Base-by-base conservation (phyloP, 1,140 invertebrate species). In the Paraescarpia echinospica region DNA sequence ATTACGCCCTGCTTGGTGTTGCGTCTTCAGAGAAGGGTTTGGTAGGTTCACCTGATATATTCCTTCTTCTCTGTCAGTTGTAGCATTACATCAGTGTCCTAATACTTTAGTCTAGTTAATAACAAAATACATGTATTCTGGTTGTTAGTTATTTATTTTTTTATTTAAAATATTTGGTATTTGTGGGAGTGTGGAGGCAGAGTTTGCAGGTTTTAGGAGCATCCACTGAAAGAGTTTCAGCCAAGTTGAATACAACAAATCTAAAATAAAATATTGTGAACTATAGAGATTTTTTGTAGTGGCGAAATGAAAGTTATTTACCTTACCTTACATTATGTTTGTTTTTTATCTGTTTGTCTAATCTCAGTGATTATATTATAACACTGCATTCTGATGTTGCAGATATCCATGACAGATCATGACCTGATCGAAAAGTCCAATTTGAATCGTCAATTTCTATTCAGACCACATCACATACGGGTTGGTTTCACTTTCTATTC, bases 381-480 rank as follows among this genome's bases (percentile, higher is more conserved):
- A 77, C 27, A 77, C 22, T 77, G 59, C 59, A 77, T 77, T 77
- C 27, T 77, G 59, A 77, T 31, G 9, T 77, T 77, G 59, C 89
- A 93, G 93, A 35, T 93, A n/a, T 97, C 97, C 77, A 97, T 99
- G 22, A 99, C 99, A 51, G 99, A 99, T 95, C 99, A 99, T 99
- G 99, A 99, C 96, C 97, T 99, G 91, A 99, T 99, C 94, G 99
- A 99, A 96, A 99, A 99, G 95, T 99, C 98, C 27, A 99, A 99
- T 96, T 97, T 99, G 92, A 99, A 99, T 96, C 97, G 99, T 92
- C 99, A 99, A 96, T 99, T 99, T 96, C 97, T 99, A 6, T 99
- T 99, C 97, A 97, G 99, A 94, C 98, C 95, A 41, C 94, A 95
- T 51, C 95, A 96, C 93, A 96, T 96, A 92, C 94, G 94, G 93